phyloP scores from a whole-genome alignment of 2,113 vertebrate species.

The Xiphias gladius region DNA sequence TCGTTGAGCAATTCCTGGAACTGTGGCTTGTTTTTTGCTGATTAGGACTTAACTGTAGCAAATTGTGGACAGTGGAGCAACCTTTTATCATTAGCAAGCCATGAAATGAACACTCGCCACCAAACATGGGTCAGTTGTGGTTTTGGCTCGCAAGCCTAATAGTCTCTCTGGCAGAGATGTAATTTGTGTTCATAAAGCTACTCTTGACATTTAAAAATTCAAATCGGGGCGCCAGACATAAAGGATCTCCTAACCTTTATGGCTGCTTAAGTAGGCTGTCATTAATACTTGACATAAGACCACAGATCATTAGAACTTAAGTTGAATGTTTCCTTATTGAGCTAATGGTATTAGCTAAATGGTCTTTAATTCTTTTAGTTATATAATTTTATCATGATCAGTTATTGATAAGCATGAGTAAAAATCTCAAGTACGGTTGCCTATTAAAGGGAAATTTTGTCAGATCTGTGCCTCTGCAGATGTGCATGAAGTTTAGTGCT shows the following conservation, averaged over 20 bases:
- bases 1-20: slow-evolving; percentile 78
- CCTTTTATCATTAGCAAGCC: slow-evolving; percentile 5
- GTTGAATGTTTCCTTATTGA: neutral
- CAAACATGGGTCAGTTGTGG: neutral
- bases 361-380: neutral
- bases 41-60: slow-evolving; percentile 59
- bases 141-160: neutral
- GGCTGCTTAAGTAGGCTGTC: neutral
- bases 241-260: neutral
- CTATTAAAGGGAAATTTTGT: neutral
- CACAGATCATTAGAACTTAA: neutral
- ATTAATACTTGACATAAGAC: neutral
- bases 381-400: neutral
- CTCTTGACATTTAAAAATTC: neutral
- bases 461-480: neutral
- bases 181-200: slow-evolving; percentile 8
- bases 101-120: neutral
- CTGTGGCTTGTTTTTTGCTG: slow-evolving; percentile 68
- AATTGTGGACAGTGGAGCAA: neutral
- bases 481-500: neutral
- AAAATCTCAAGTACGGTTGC: neutral
- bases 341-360: neutral
- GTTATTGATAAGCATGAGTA: neutral
- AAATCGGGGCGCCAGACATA: neutral
- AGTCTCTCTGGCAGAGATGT: neutral